Base-by-base conservation (phyloP, 1,140 invertebrate species). In the Oreohelix idahoensis region DNA sequence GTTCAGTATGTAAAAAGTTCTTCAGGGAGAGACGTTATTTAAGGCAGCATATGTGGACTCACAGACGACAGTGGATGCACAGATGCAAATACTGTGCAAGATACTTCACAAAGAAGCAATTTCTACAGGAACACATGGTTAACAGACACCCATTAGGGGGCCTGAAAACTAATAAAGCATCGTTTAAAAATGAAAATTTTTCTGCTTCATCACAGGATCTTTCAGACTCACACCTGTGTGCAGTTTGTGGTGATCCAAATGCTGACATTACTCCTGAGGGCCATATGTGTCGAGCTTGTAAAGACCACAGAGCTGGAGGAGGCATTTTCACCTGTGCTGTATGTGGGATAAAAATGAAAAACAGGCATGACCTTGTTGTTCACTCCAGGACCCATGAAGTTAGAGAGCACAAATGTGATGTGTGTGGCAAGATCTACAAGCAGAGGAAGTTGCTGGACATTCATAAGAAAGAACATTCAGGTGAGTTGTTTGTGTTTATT, bases 351-450 rank as follows among this genome's bases (percentile, higher is more conserved):
- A 58, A 58, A 58, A 58, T 58, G 53, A 58, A 58, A 23, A 58
- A 58, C 23, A 58, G 26, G 23, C 53, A 58, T n/a, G 53, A 58
- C 26, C 53, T 58, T 2, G 26, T 58, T 58, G 53, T 58, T 58
- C 53, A 58, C 20, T 58, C 53, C 4, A 58, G 53, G 53, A 58
- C 53, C 53, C 53, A 58, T 58, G 53, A 58, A 58, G 53, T 58
- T 20, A 58, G 53, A 23, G 53, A 58, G 23, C 26, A 58, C 23
- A 58, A 58, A n/a, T 58, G 53, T 58, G 53, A 58, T 58, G 53
- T 58, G 53, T 58, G 53, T 58, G 53, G 53, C 53, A 58, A 58
- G 53, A 58, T 58, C 23, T 58, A 58, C 26, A 58, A 58, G 53
- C 53, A 58, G 53, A 58, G 20, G 53, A 58, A 58, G 20, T n/a